Evolutionary conservation across 1,140 invertebrate species (phyloP), one percentile per base, ranked within the genome.

Genomic region (Euwallacea similis): DNA sequence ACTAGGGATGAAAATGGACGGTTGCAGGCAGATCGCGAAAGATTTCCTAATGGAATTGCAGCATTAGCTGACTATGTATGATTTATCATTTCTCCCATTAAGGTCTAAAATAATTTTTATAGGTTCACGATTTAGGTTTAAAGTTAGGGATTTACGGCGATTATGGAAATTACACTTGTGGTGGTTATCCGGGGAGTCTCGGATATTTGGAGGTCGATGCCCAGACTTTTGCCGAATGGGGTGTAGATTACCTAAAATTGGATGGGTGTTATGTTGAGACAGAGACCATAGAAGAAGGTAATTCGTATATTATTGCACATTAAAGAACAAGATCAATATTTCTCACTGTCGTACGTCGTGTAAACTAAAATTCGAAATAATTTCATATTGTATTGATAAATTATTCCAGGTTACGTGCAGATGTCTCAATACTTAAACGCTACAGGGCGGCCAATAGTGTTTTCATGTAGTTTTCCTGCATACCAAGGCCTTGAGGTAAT

Each of bases 61-160:
- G 85, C 85, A 42, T 79, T 96, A 4, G 86, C 91, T 55, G 88
- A 93, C 81, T 94, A 95, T 86, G 93, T 96, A 84, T 86, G 88
- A 66, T 58, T 63, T 50, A 7, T 6, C 46, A 4, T 33, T 33
- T 33, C 21, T 33, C 21, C 1, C 4, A 33, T 33, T 33, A 33
- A 33, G 21, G 21, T 33, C 21, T 2, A 50, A 50, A 50, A 7
- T 50, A 50, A 50, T 3, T 13, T 54, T 59, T 41, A 69, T 58
- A 94, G 93, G 84, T 95, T 58, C 94, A 96, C 76, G 78, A 80
- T 7, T 87, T 86, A 79, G 92, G 92, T 0, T 81, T 96, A 7
- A 94, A 94, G 81, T 90, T 96, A 76, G 94, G 93, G 0, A 89
- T 96, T 74, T 96, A 96, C 82, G 89, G 93, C 81, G 93, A 96